Evolutionary conservation across 2,888 invertebrate genomes (phyloP).

Genomic region (Volucella inflata): DNA sequence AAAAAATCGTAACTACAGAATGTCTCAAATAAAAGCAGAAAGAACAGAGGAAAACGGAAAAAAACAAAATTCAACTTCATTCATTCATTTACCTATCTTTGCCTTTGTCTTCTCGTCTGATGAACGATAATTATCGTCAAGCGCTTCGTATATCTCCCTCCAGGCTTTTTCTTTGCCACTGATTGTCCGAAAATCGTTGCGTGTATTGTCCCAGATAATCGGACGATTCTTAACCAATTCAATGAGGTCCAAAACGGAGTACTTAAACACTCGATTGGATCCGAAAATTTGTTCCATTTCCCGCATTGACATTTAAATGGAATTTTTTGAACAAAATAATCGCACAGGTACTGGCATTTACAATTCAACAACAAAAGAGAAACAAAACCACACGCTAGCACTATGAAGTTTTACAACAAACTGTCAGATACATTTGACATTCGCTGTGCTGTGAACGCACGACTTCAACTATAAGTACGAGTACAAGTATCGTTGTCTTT

Average conservation of each 20-base stretch:
- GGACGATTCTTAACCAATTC: slow-evolving; percentile 39
- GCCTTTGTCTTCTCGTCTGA: slow-evolving; percentile 9
- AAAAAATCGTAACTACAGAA: no score
- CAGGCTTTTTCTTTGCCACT: slow-evolving; percentile 41
- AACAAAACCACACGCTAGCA: background rate
- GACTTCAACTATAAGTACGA: background rate
- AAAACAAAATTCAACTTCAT: background rate
- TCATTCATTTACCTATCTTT: slow-evolving; percentile 32
- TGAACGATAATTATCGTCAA: slow-evolving; percentile 46
- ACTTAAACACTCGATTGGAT: slow-evolving; percentile 6
- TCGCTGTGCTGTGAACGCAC: background rate
- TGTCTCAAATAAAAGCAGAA: background rate
- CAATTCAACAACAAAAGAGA: background rate
- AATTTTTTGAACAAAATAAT: background rate
- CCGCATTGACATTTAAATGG: no score
- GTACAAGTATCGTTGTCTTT: slow-evolving; percentile 27
- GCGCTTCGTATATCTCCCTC: slow-evolving; percentile 37
- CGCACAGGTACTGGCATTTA: background rate
- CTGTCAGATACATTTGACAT: background rate
- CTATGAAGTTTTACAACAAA: background rate
- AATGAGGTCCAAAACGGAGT: slow-evolving; percentile 40
- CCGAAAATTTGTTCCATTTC: slow-evolving; percentile 22
- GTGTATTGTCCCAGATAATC: slow-evolving; percentile 44
- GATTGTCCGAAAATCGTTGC: slow-evolving; percentile 24
- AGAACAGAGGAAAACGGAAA: background rate